Base-by-base conservation (phyloP, 2,888 invertebrate species). In the Campoplex capitator region DNA sequence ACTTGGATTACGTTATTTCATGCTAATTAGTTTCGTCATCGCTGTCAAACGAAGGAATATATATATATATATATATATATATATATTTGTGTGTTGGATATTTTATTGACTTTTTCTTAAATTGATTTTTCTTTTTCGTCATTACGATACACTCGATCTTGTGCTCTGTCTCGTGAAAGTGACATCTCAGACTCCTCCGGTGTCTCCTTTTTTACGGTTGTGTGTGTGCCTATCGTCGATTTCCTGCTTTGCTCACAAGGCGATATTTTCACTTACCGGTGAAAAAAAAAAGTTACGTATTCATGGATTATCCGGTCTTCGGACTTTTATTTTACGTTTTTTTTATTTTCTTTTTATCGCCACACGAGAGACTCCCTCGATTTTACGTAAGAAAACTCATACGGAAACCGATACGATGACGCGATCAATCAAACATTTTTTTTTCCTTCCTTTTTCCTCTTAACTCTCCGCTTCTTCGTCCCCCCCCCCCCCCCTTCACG, bases 191-290 rank as follows among this genome's bases (percentile, higher is more conserved):
- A 32, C 62, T 82, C 85, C 74, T 38, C 38, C n/a, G 58, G 67
- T 73, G 54, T 45, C n/a, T 77, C 35, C 51, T 28, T 51, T 51
- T 67, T 35, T 13, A 32, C 35, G 32, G 8, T 38, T 42, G 56
- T n/a, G 28, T 45, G 42, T 32, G 23, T 13, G 65, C 54, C 32
- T 38, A 77, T 73, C 42, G 76, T 58, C 70, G 76, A 80, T 86
- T 86, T 86, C 86, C 83, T 86, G 86, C 77, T 80, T 80, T 68
- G 68, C 86, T 32, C 80, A 78, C 65, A 78, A 78, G 83, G 74
- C 18, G 35, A 82, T 68, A 70, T 74, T 67, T 67, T 58, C 45
- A 11, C 35, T 2, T n/a, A 54, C 38, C 28, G 13, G 35, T 13
- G 67, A 42, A 58, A 56, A 76, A 65, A 45, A 67, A 80, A 71